Evolutionary conservation across 1,140 invertebrate species (phyloP).

Genomic region (Bilobella aurantiaca): DNA sequence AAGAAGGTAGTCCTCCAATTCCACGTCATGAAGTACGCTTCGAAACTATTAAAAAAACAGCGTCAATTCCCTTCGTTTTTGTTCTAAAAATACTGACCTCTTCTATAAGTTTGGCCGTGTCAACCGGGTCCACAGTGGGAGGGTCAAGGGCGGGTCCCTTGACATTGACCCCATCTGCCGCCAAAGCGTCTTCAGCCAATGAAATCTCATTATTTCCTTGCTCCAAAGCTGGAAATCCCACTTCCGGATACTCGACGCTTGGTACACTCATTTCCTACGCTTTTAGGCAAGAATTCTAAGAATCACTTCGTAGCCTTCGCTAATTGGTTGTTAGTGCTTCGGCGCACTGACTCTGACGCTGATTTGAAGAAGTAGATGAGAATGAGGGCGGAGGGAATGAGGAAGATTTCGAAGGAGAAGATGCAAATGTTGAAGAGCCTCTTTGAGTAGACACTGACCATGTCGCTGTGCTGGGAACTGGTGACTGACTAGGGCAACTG

Average conservation of each 20-base stretch:
- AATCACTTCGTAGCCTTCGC: neutral
- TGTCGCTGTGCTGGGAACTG: neutral
- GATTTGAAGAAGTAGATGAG: neutral
- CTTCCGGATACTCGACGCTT: no score
- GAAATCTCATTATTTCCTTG: no score
- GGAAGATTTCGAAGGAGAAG: neutral
- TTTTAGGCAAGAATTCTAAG: no score
- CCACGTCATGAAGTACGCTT: neutral
- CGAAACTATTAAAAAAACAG: slow-evolving; percentile 1
- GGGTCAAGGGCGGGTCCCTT: no score
- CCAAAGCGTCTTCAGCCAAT: no score
- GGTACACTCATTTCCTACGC: no score
- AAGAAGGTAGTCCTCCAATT: neutral
- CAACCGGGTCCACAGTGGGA: no score
- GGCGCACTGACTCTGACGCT: neutral
- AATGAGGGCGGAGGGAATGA: neutral
- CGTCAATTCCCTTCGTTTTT: no score
- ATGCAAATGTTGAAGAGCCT: neutral
- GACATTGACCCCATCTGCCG: no score
- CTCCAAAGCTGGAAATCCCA: no score
- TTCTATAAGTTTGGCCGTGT: no score
- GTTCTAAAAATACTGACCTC: no score
- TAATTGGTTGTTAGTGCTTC: neutral
- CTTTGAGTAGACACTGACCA: neutral
- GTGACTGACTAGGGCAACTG: neutral